Conservation (phyloP, 2,113 vertebrate species). For the Cynocephalus volans region DNA sequence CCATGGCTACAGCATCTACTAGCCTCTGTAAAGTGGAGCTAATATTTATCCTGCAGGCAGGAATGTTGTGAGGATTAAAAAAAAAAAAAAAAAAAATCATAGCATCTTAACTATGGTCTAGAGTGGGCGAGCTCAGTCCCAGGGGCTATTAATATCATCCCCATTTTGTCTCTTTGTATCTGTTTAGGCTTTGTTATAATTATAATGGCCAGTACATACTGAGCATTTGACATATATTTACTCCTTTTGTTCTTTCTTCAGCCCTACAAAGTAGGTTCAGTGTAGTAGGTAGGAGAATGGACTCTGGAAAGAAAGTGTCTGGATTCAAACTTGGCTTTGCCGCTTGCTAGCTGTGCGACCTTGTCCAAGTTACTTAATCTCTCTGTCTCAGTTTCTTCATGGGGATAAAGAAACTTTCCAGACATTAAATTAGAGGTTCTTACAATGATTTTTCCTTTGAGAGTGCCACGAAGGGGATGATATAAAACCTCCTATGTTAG, state of each 20-base stretch:
- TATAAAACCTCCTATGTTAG: not conserved
- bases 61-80: not conserved
- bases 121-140: not conserved
- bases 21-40: not conserved
- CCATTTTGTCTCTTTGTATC: not conserved
- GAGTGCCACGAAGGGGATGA: not conserved
- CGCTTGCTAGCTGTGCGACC: not conserved
- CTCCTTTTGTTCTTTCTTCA: not conserved
- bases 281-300: slow-evolving; percentile 2
- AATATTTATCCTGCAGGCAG: not conserved
- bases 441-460: not conserved
- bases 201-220: not conserved
- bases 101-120: not conserved
- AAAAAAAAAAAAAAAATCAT: slow-evolving; percentile 8
- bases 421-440: not conserved
- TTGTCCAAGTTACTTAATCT: slow-evolving; percentile 10
- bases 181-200: not conserved
- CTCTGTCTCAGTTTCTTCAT: slow-evolving; percentile 17
- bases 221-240: not conserved
- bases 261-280: not conserved
- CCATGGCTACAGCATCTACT: not conserved
- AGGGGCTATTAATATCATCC: not conserved
- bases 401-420: not conserved
- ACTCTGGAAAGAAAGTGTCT: not conserved
- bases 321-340: not conserved